Conservation (phyloP, 1,140 invertebrate genomes). For the Drosophila azteca region DNA sequence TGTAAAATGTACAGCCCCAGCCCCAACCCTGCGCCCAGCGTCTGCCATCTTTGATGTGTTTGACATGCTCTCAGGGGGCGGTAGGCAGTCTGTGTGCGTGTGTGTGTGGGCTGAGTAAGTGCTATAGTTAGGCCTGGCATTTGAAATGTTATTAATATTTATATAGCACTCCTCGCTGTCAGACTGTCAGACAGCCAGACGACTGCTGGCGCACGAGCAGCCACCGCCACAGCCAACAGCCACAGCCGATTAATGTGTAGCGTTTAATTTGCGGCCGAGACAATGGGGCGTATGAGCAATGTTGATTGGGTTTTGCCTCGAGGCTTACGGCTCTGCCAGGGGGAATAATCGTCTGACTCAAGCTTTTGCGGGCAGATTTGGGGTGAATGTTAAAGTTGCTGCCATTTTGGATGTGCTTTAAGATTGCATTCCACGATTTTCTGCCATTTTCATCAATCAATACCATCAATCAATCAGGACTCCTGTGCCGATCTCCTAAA, state of each 20-base stretch:
- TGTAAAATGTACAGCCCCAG: conserved; percentile 47
- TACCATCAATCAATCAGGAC: too few relatives aligned
- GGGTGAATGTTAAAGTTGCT: neutral
- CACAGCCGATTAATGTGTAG: conserved; percentile 63
- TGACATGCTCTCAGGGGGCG: conserved; percentile 54
- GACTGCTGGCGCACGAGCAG: conserved; percentile 14
- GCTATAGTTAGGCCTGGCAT: conserved; percentile 33
- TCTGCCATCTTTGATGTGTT: conserved; percentile 66
- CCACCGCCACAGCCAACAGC: conserved; percentile 19
- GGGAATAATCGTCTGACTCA: conserved; percentile 26
- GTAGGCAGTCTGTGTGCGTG: neutral
- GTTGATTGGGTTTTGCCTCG: conserved; percentile 24
- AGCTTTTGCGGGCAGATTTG: neutral
- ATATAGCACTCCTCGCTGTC: conserved; percentile 52
- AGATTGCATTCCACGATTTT: too few relatives aligned
- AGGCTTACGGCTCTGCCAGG: conserved; percentile 9
- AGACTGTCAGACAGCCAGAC: too few relatives aligned
- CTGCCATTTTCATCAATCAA: too few relatives aligned
- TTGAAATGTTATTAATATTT: conserved; percentile 78
- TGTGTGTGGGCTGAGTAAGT: neutral
- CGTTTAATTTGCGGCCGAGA: conserved; percentile 50
- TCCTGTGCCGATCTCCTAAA: too few relatives aligned
- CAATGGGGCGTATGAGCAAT: conserved; percentile 57
- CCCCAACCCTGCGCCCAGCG: too few relatives aligned
- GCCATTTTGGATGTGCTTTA: too few relatives aligned